phyloP scores from a whole-genome alignment of 2,888 invertebrate genomes.

The Nycteola revayana region DNA sequence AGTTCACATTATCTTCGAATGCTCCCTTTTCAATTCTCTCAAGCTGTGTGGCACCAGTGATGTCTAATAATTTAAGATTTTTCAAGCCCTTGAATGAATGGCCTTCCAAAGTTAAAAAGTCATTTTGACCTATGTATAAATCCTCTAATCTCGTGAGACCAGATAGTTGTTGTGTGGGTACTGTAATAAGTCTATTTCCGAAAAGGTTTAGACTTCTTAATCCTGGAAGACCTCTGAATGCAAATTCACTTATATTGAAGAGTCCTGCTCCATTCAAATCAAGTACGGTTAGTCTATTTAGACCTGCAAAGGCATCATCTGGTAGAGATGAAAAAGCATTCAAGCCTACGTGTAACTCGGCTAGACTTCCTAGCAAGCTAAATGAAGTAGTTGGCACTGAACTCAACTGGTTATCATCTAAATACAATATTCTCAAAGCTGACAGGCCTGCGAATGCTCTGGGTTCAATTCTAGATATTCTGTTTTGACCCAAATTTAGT shows the following conservation, averaged over 20 bases:
- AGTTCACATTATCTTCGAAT: constrained; percentile 89
- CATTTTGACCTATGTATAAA: constrained; percentile 91
- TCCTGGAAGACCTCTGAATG: constrained; percentile 89
- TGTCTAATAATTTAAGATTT: constrained; percentile 88
- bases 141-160: constrained; percentile 89
- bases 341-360: constrained; percentile 91
- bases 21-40: constrained; percentile 89
- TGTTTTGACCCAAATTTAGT: constrained; percentile 92
- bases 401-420: constrained; percentile 92
- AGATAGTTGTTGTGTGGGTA: constrained; percentile 89
- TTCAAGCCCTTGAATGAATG: constrained; percentile 90
- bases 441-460: constrained; percentile 88
- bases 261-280: constrained; percentile 92
- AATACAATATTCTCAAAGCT: constrained; percentile 89
- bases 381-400: constrained; percentile 89
- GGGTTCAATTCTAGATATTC: constrained; percentile 90
- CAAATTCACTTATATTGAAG: constrained; percentile 88
- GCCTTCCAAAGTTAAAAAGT: constrained; percentile 85
- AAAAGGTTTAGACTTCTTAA: constrained; percentile 89
- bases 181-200: constrained; percentile 88
- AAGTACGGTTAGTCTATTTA: constrained; percentile 87
- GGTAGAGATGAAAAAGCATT: constrained; percentile 90
- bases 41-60: constrained; percentile 89
- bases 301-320: constrained; percentile 89
- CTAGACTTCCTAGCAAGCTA: constrained; percentile 87